Evolutionary conservation across 2,113 vertebrate genomes (phyloP).

Genomic region (Myxocyprinus asiaticus): DNA sequence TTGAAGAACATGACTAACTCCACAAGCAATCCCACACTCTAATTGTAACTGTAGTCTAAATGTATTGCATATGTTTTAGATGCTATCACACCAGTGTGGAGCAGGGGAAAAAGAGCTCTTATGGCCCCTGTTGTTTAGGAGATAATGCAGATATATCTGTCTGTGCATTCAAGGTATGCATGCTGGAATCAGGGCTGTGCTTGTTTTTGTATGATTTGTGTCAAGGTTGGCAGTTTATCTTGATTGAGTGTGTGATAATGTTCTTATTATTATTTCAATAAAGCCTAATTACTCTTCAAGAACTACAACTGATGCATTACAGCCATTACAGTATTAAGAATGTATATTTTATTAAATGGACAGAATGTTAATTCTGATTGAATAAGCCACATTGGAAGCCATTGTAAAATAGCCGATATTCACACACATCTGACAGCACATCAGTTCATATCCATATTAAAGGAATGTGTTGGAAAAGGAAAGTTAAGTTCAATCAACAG

Average conservation of each 20-base stretch:
- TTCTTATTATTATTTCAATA: background rate
- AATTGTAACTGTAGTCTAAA: slow-evolving; percentile 32
- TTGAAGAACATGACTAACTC: slow-evolving; percentile 18
- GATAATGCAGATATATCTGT: slow-evolving; percentile 51
- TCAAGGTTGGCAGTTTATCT: background rate
- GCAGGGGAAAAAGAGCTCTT: slow-evolving; percentile 4
- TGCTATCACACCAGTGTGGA: slow-evolving; percentile 35
- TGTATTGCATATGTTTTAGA: slow-evolving; percentile 45
- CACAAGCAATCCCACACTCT: slow-evolving; percentile 15
- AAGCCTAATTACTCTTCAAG: background rate
- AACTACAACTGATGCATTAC: no score
- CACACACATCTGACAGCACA: no score
- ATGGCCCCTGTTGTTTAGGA: slow-evolving; percentile 27
- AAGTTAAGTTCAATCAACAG: no score
- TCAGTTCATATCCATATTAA: no score
- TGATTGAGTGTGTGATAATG: background rate
- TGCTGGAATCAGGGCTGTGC: slow-evolving; percentile 8
- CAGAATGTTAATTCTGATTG: no score
- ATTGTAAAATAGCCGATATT: no score
- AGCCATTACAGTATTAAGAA: no score
- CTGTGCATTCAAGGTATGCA: slow-evolving; percentile 46
- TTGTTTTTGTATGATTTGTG: slow-evolving; percentile 24
- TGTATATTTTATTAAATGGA: no score
- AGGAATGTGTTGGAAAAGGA: no score
- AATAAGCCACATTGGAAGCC: no score